These are phyloP conservation scores for Drosophila incognita DNA, from an alignment of 2,888 invertebrate species.

Conservation along the genomic window DNA sequence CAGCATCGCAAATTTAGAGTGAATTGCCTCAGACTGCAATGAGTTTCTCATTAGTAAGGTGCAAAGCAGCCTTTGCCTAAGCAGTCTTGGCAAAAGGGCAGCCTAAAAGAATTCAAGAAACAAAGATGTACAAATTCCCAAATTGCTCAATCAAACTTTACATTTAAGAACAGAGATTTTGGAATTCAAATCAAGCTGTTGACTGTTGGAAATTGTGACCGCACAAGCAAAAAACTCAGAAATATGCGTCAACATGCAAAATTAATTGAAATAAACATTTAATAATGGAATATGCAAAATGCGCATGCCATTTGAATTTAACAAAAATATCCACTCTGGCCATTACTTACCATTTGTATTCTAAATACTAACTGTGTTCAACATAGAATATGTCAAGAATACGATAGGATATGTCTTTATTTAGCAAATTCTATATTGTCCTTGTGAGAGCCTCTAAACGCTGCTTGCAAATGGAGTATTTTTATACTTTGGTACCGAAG, in stretches of 20 bases:
- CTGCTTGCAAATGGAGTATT: slow-evolving; percentile 10
- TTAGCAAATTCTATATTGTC: slow-evolving; percentile 9
- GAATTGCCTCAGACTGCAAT: not conserved
- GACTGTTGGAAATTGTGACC: not conserved
- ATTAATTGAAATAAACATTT: not conserved
- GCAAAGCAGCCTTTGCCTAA: not conserved
- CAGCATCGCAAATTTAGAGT: not conserved
- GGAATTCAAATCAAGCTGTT: not conserved
- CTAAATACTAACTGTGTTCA: not conserved
- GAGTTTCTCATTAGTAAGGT: not conserved
- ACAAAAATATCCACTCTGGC: not conserved
- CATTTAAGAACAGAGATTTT: not conserved
- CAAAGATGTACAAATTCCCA: not conserved
- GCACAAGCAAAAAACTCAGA: not conserved
- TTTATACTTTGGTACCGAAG: not conserved
- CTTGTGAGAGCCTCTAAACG: slow-evolving; percentile 10
- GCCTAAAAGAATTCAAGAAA: not conserved
- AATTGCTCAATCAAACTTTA: not conserved
- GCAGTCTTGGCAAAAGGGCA: not conserved
- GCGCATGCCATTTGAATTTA: not conserved
- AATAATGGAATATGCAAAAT: not conserved
- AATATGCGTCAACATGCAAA: not conserved
- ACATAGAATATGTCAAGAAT: slow-evolving; percentile 13
- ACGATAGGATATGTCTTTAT: slow-evolving; percentile 7
- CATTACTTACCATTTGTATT: not conserved